Base-by-base conservation (phyloP, 2,888 invertebrate species). In the Chironomus tentans region DNA sequence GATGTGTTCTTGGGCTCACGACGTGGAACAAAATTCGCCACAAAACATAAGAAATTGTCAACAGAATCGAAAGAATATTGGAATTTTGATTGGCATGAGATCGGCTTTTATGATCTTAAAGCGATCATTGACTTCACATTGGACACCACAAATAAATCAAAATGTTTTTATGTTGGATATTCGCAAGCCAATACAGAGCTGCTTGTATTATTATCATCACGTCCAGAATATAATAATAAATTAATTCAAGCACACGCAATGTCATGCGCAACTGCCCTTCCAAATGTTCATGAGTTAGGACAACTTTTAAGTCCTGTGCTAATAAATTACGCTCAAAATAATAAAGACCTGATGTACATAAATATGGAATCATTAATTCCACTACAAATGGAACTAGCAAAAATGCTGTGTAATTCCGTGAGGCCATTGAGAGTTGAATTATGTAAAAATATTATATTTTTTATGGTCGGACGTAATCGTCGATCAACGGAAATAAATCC, bases 71-170 rank as follows among this genome's bases (percentile, higher is more conserved):
- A 18, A 62, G 65, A 65, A 21, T 73, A 65, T 47, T 73, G 73
- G 73, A 22, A 73, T 46, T 73, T 73, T 61, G 38, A 18, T 46
- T 73, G 15, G 7, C 73, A 73, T 13, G 65, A 73, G 21, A 62
- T 73, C 21, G 73, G 73, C 13, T 21, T 62, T 46, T 73, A 46
- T 47, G 73, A 73, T 46, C 18, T 73, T 2, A 15, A 47, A 24
- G 73, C 73, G 21, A 65, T 65, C 6, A 28, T 73, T 15, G 65
- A 73, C 24, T 73, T 65, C 10, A 47, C 21, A 10, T 21, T 73
- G 4, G 24, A 65, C 10, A 13, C 13, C 3, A 73, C 73, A 12
- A 65, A 65, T 13, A 6, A 7, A 5, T n/a, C 28, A 15, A 73
- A 62, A 47, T 24, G 15, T 12, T 65, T 73, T 7, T 73, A 62